A percentile compares a stretch with the other conserved stretches of the same genome.
These are phyloP conservation scores for Pseudococcus jackbeardsleyi DNA, from an alignment of 2,888 invertebrate genomes.

Conservation along the genomic window DNA sequence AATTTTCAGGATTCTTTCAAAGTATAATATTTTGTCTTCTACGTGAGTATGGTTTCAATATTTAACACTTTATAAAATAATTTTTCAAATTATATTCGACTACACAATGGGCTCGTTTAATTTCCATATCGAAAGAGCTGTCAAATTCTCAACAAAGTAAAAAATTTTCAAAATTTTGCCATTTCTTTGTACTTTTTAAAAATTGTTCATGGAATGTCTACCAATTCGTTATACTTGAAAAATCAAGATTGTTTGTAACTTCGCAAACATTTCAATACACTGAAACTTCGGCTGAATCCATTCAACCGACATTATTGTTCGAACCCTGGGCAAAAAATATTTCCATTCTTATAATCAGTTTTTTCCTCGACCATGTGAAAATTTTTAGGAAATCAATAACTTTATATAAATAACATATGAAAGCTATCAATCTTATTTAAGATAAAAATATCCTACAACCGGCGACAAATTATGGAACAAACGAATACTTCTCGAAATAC, in stretches of 20 bases:
- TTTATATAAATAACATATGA: background rate
- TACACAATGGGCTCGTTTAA: background rate
- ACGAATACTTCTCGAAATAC: background rate
- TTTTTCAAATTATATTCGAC: background rate
- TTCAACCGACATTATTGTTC: background rate
- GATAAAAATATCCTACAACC: background rate
- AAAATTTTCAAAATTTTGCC: background rate
- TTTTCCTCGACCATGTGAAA: background rate
- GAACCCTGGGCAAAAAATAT: background rate
- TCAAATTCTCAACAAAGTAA: background rate
- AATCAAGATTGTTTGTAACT: background rate
- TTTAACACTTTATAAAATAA: background rate
- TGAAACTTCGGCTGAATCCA: background rate
- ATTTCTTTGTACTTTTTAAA: background rate
- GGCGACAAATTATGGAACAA: background rate
- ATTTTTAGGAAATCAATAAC: background rate
- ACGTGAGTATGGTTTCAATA: too few relatives aligned
- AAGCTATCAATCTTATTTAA: background rate
- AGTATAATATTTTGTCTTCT: too few relatives aligned
- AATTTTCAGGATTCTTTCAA: background rate
- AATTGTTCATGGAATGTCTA: background rate
- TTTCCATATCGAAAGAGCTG: background rate
- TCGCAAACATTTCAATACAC: background rate
- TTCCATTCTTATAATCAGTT: background rate
- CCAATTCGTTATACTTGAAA: background rate